phyloP scores from a whole-genome alignment of 1,140 invertebrate species.

The Drosophila sturtevanti region DNA sequence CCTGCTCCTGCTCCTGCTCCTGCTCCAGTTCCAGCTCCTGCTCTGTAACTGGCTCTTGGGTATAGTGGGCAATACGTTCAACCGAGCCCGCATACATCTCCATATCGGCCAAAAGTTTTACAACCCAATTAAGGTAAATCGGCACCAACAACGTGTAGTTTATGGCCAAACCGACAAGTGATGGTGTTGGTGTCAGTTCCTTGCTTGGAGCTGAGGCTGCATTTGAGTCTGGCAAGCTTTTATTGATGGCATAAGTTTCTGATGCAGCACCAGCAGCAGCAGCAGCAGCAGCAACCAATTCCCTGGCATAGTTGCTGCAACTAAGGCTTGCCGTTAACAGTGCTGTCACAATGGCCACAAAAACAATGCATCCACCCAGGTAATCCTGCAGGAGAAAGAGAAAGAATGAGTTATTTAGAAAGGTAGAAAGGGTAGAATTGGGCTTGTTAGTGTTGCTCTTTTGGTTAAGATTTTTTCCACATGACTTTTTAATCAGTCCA shows the following conservation, averaged over 20 bases:
- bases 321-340: slow-evolving; percentile 84
- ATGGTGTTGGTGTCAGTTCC: slow-evolving; percentile 84
- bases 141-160: slow-evolving; percentile 92
- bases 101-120: slow-evolving; percentile 90
- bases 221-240: slow-evolving; percentile 34
- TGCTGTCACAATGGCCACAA: slow-evolving; percentile 87
- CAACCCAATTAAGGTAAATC: slow-evolving; percentile 92
- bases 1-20: slow-evolving; percentile 7
- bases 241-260: slow-evolving; percentile 72
- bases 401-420: slow-evolving; percentile 16
- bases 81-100: slow-evolving; percentile 92
- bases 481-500: slow-evolving; percentile 59
- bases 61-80: slow-evolving; percentile 87
- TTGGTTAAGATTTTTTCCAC: slow-evolving; percentile 40
- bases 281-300: not conserved
- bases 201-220: slow-evolving; percentile 13
- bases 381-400: slow-evolving; percentile 87
- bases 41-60: slow-evolving; percentile 41
- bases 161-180: slow-evolving; percentile 88
- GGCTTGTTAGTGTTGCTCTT: slow-evolving; percentile 50
- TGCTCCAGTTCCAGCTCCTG: slow-evolving; percentile 9
- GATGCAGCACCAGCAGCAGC: slow-evolving; percentile 13
- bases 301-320: slow-evolving; percentile 57
- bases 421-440: not conserved
- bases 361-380: slow-evolving; percentile 90